phyloP scores from a whole-genome alignment of 23 tunicate genomes.

The Diplosoma virens region DNA sequence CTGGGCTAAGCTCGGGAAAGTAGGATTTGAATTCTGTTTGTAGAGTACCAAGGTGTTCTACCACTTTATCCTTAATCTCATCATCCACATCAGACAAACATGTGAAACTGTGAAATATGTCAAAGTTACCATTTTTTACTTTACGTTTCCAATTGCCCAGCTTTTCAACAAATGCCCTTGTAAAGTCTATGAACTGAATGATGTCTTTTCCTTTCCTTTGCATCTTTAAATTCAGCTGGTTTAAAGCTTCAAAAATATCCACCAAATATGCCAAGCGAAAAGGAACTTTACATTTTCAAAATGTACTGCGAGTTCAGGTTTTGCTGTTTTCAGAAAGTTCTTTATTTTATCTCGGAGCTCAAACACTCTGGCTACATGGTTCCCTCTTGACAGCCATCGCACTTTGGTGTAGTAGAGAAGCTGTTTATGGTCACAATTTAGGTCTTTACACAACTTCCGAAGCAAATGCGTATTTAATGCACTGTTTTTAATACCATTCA shows the following conservation, averaged over 20 bases:
- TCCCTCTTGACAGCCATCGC: constrained; percentile 33
- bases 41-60: constrained; percentile 39
- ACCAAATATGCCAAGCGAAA: constrained; percentile 35
- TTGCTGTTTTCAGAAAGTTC: constrained; percentile 24
- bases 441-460: constrained; percentile 3
- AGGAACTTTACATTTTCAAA: constrained; percentile 27
- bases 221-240: constrained; percentile 39
- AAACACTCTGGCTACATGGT: constrained; percentile 42
- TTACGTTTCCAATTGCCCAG: constrained; percentile 43
- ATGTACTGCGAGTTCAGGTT: constrained; percentile 42
- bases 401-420: constrained; percentile 20
- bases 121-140: constrained; percentile 43
- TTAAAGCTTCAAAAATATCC: constrained; percentile 39
- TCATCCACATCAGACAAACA: constrained; percentile 50
- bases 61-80: constrained; percentile 36
- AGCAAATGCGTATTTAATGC: not conserved
- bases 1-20: constrained; percentile 51
- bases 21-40: constrained; percentile 44
- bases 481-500: not conserved
- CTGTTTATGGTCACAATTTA: not conserved
- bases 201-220: constrained; percentile 28
- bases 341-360: constrained; percentile 42
- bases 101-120: constrained; percentile 38
- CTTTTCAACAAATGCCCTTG: constrained; percentile 42
- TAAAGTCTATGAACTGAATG: constrained; percentile 28